These are phyloP conservation scores for Vanessa tameamea DNA, from an alignment of 1,140 invertebrate genomes.

Conservation along the genomic window DNA sequence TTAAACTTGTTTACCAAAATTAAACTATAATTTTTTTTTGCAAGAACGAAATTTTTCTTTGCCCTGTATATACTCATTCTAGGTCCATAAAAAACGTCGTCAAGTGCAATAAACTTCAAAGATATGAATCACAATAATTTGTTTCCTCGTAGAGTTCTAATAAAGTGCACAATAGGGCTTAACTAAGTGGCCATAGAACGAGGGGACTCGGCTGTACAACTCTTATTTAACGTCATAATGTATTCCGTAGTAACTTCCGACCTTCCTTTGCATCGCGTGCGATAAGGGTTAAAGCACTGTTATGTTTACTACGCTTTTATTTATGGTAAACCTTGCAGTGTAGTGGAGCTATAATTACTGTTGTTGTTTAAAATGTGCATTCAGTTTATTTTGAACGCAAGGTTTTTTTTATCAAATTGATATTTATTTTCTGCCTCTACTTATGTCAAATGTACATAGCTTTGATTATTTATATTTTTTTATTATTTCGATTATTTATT, in stretches of 20 bases:
- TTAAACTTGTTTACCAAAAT: no score
- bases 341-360: background rate
- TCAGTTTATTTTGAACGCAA: background rate
- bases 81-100: no score
- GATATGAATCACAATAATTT: slow-evolving; percentile 6
- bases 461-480: no score
- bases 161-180: slow-evolving; percentile 9
- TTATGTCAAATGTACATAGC: no score
- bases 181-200: slow-evolving; percentile 13
- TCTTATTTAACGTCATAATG: slow-evolving; percentile 22
- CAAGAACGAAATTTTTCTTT: no score
- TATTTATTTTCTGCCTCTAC: no score
- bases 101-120: background rate
- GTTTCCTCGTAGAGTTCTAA: background rate
- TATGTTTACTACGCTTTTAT: slow-evolving; percentile 18
- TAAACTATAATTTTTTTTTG: no score
- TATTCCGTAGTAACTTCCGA: slow-evolving; percentile 17
- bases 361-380: background rate
- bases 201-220: slow-evolving; percentile 19
- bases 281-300: slow-evolving; percentile 29
- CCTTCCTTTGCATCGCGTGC: slow-evolving; percentile 31
- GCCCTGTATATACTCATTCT: no score
- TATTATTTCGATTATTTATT: no score
- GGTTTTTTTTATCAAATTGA: no score
- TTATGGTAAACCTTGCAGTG: slow-evolving; percentile 13